These are phyloP conservation scores for Cyclopterus lumpus DNA, from an alignment of 2,797 vertebrate species.

Conservation along the genomic window DNA sequence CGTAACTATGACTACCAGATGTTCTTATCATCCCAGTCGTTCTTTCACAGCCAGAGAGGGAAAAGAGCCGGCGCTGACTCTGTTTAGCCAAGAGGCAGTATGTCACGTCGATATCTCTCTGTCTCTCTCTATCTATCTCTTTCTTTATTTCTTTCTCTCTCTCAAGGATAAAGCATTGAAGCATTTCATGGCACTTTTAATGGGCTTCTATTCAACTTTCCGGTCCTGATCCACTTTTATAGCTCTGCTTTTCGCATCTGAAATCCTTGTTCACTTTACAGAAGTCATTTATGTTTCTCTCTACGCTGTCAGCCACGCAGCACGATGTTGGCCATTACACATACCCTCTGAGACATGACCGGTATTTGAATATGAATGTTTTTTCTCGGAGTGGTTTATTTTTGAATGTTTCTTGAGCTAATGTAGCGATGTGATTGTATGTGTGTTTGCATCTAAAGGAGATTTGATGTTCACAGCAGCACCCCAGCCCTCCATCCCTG, in stretches of 20 bases:
- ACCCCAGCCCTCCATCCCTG: constrained; percentile 5
- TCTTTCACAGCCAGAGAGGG: constrained; percentile 36
- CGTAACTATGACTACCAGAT: constrained; percentile 65
- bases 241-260: constrained; percentile 35
- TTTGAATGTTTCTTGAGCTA: constrained; percentile 29
- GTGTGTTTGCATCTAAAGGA: constrained; percentile 28
- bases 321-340: constrained; percentile 29
- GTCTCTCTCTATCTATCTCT: neutral
- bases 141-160: constrained; percentile 8
- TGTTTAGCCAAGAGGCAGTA: constrained; percentile 46
- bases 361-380: constrained; percentile 58
- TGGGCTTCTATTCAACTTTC: constrained; percentile 70
- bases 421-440: constrained; percentile 15
- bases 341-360: constrained; percentile 23
- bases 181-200: constrained; percentile 69
- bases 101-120: constrained; percentile 37
- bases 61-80: constrained; percentile 29
- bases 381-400: constrained; percentile 40
- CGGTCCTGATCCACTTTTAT: constrained; percentile 61
- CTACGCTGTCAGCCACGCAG: constrained; percentile 31
- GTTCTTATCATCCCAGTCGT: constrained; percentile 49
- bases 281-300: constrained; percentile 51
- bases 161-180: constrained; percentile 59
- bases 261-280: constrained; percentile 59
- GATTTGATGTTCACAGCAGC: constrained; percentile 32